phyloP scores from a whole-genome alignment of 2,888 invertebrate genomes.

The Diploptera punctata region DNA sequence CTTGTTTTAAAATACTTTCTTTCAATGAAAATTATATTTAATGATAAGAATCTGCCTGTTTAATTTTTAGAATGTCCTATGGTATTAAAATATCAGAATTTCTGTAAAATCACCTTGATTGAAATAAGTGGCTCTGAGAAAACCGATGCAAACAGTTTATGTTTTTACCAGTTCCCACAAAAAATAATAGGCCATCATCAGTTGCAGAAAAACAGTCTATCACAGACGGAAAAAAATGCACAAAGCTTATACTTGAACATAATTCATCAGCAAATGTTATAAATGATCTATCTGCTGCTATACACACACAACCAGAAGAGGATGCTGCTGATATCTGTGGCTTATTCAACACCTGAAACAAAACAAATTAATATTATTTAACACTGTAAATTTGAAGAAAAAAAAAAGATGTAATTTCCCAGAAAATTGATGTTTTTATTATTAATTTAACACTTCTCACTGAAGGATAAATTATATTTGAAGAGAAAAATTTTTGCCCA shows the following conservation, averaged over 20 bases:
- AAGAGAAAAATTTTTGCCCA: too few species aligned
- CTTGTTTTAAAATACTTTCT: too few species aligned
- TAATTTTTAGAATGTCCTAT: too few species aligned
- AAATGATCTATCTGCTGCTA: constrained; percentile 51
- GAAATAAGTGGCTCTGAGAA: constrained; percentile 46
- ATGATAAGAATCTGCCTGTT: too few species aligned
- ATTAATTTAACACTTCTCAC: too few species aligned
- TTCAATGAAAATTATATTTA: too few species aligned
- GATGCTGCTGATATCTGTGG: constrained; percentile 46
- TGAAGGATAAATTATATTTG: too few species aligned
- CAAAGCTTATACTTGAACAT: constrained; percentile 49
- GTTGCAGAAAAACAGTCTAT: constrained; percentile 50
- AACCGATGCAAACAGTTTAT: constrained; percentile 50
- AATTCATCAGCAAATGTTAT: constrained; percentile 51
- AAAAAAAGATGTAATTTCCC: too few species aligned
- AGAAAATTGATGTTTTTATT: too few species aligned
- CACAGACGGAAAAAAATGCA: constrained; percentile 48
- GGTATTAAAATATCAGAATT: too few species aligned
- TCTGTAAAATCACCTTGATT: too few species aligned
- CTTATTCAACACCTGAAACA: constrained; percentile 44
- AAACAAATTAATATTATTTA: constrained; percentile 6
- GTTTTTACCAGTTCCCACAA: constrained; percentile 48
- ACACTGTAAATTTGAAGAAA: too few species aligned
- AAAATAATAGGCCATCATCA: constrained; percentile 48
- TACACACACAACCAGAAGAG: constrained; percentile 46